A percentile compares a stretch with the other conserved stretches of the same genome.
Evolutionary conservation across 2,113 vertebrate species (phyloP).

Genomic region (Isichthys henryi): DNA sequence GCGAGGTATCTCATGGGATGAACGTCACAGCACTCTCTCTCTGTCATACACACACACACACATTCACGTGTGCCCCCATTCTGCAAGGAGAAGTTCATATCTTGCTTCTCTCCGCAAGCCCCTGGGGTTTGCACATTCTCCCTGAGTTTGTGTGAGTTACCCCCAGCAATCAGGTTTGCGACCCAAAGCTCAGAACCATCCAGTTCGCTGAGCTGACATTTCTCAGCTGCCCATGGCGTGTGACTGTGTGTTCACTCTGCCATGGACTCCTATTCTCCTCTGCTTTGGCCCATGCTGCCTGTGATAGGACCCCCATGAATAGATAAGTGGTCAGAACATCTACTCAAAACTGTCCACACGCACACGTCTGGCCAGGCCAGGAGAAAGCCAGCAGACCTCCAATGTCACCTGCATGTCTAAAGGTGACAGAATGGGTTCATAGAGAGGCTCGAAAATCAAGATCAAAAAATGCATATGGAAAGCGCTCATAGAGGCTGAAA

Average conservation of each 20-base stretch:
- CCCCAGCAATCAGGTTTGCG: not conserved
- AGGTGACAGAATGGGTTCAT: not conserved
- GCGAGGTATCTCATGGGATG: not conserved
- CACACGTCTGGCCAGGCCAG: not conserved
- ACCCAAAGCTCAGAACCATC: not conserved
- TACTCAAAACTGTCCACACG: not conserved
- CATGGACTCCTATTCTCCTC: not conserved
- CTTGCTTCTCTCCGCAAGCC: not conserved
- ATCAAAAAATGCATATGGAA: not conserved
- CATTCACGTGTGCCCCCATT: not conserved
- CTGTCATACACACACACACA: conserved; percentile 2
- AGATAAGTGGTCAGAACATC: not conserved
- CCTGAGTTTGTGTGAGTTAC: not conserved
- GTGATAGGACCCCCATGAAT: not conserved
- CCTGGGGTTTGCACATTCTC: not conserved
- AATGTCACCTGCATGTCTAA: not conserved
- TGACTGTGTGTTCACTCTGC: not conserved
- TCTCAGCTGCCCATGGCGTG: not conserved
- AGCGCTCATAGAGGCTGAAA: not conserved
- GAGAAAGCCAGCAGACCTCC: not conserved
- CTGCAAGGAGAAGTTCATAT: not conserved
- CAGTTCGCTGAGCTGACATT: not conserved
- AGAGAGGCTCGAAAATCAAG: not conserved
- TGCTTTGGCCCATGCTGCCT: not conserved
- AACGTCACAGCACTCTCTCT: not conserved